Evolutionary conservation across 2,113 vertebrate genomes (phyloP), one percentile per base, ranked within the genome.

Genomic region (Alligator mississippiensis): DNA sequence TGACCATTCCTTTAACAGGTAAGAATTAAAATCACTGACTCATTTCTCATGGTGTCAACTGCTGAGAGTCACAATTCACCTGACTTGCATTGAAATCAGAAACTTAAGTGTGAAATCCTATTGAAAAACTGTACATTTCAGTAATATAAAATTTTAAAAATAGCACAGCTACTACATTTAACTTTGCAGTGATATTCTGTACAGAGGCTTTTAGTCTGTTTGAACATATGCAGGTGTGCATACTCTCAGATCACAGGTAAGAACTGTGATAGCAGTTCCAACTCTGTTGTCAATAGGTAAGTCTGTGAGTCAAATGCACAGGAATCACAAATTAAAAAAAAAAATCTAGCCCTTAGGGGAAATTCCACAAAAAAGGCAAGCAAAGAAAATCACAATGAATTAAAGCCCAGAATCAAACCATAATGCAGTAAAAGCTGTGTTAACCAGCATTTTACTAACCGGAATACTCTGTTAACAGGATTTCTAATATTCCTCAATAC

Each of bases 351-450:
- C 25, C 78, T 87, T 55, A 22, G 25, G 66, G 34, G 11, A 16
- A 76, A 80, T 19, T 54, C 11, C 24, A 88, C n/a, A 58, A 79
- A 91, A 95, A 30, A 8, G 34, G 77, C 58, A 14, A 82, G 13
- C 72, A 64, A 85, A 82, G 90, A 57, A 60, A 81, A 87, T 85
- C 25, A 62, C 19, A 57, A 62, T 84, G 78, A 93, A 83, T 88
- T 84, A 92, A 92, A 87, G 66, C 24, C 55, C 59, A 24, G 47
- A 47, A 47, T 47, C 47, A 47, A 9, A 47, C 47, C 47, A 47
- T 47, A 47, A 47, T 47, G 47, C 47, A 47, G 47, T 47, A 47
- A 47, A 47, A 47, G 47, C 47, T 47, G 47, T 47, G 47, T 47
- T 47, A 47, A 47, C 47, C 47, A 47, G 47, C 47, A 47, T 47